These are phyloP conservation scores for Parazoanthus darwini DNA, from an alignment of 92 coral and sea anemone genomes.

Conservation along the genomic window DNA sequence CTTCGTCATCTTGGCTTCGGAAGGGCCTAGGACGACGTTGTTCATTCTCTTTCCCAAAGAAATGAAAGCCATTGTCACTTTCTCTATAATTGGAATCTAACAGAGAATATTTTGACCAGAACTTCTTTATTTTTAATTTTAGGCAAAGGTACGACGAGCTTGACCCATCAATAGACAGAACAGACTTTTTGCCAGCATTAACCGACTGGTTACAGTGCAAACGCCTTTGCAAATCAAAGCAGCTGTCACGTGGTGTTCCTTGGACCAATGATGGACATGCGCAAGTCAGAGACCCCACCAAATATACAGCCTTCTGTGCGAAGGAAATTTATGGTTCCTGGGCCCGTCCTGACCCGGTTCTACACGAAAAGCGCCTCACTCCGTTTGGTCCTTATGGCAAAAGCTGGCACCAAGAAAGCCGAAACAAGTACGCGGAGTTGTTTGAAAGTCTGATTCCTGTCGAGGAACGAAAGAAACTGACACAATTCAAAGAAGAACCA, in stretches of 20 bases:
- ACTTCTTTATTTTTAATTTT: not conserved
- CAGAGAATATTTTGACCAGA: not conserved
- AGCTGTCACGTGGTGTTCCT: slow-evolving; percentile 71
- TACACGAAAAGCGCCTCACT: not conserved
- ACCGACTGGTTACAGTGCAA: slow-evolving; percentile 67
- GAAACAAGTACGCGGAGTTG: slow-evolving; percentile 43
- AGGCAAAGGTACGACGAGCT: slow-evolving; percentile 4
- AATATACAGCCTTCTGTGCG: slow-evolving; percentile 71
- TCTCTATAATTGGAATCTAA: not conserved
- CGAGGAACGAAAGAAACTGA: slow-evolving; percentile 1
- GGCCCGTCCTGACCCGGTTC: slow-evolving; percentile 61
- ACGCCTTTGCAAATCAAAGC: slow-evolving; percentile 58
- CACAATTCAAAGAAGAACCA: slow-evolving; percentile 18
- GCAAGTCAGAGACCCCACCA: slow-evolving; percentile 60
- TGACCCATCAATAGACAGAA: not conserved
- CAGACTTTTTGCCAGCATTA: slow-evolving; percentile 64
- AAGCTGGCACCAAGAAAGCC: slow-evolving; percentile 51
- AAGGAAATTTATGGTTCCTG: slow-evolving; percentile 85
- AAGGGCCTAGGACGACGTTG: too few relatives aligned
- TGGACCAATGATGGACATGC: slow-evolving; percentile 75
- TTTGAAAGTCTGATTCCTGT: slow-evolving; percentile 55
- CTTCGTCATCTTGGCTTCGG: too few relatives aligned
- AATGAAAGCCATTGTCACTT: too few relatives aligned
- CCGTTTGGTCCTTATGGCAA: slow-evolving; percentile 20
- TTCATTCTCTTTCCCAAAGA: too few relatives aligned